Evolutionary conservation across 2,113 vertebrate genomes (phyloP).

Genomic region (Nymphicus hollandicus): DNA sequence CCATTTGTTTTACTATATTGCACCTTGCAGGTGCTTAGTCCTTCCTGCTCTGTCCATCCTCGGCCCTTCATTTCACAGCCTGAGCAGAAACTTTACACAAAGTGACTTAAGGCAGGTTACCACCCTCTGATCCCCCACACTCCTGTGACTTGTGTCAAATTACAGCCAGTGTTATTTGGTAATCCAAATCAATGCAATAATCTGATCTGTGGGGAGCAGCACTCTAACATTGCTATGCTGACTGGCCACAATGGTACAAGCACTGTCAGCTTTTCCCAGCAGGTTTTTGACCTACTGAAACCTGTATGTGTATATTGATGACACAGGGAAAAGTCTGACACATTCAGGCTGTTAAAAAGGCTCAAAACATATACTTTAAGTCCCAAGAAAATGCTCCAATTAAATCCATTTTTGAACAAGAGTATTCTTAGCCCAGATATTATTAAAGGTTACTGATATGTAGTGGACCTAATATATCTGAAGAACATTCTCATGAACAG

Average conservation of each 20-base stretch:
- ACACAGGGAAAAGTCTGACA: background rate
- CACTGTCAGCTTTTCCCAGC: background rate
- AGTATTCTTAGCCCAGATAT: background rate
- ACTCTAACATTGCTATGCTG: background rate
- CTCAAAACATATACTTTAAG: background rate
- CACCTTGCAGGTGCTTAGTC: background rate
- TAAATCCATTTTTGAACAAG: background rate
- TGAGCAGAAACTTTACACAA: background rate
- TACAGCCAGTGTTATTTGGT: background rate
- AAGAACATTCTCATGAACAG: background rate
- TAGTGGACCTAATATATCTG: background rate
- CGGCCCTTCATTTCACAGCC: background rate
- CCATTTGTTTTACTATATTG: background rate
- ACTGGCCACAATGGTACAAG: background rate
- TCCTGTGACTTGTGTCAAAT: background rate
- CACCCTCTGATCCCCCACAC: background rate
- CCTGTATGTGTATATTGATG: background rate
- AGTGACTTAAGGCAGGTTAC: background rate
- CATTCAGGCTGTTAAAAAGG: background rate
- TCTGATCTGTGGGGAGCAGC: background rate
- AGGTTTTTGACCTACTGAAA: conserved; percentile 5
- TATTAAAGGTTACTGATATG: background rate
- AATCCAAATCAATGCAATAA: background rate
- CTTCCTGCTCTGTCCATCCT: background rate
- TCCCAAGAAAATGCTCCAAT: background rate